Evolutionary conservation across 2,888 invertebrate species (phyloP).

Genomic region (Homarus gammarus): DNA sequence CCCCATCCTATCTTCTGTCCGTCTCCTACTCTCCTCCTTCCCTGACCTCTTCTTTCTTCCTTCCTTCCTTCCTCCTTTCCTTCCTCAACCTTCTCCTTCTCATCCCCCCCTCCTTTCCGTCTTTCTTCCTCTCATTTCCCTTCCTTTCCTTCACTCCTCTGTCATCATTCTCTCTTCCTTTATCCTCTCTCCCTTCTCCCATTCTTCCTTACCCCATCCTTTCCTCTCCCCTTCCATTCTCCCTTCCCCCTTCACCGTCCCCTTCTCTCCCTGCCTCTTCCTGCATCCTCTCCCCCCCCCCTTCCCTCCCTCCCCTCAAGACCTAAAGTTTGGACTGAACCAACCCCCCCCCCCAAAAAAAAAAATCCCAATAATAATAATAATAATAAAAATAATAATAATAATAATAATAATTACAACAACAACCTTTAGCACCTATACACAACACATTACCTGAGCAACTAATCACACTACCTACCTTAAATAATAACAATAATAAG

Average conservation of each 20-base stretch:
- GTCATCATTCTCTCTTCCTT: background rate
- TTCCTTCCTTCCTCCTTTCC: background rate
- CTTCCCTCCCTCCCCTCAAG: background rate
- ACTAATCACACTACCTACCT: too few species aligned
- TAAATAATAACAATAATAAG: too few species aligned
- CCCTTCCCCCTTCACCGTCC: background rate
- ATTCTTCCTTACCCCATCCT: background rate
- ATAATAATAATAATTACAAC: too few species aligned
- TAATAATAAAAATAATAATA: too few species aligned
- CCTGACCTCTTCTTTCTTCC: background rate
- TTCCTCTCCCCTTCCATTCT: background rate
- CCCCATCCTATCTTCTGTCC: background rate
- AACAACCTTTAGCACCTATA: too few species aligned
- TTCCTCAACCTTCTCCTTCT: background rate
- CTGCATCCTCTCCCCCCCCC: background rate
- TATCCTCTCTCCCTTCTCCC: background rate
- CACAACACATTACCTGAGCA: too few species aligned
- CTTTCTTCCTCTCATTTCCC: background rate
- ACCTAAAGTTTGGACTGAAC: too few species aligned
- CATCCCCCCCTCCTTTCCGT: background rate
- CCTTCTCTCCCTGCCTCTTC: constrained; percentile 12
- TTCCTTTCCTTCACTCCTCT: background rate
- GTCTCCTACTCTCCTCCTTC: too few species aligned
- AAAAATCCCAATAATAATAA: too few species aligned
- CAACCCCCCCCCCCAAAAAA: too few species aligned